Evolutionary conservation across 2,888 invertebrate genomes (phyloP).

Genomic region (Ornithoptera priamus): DNA sequence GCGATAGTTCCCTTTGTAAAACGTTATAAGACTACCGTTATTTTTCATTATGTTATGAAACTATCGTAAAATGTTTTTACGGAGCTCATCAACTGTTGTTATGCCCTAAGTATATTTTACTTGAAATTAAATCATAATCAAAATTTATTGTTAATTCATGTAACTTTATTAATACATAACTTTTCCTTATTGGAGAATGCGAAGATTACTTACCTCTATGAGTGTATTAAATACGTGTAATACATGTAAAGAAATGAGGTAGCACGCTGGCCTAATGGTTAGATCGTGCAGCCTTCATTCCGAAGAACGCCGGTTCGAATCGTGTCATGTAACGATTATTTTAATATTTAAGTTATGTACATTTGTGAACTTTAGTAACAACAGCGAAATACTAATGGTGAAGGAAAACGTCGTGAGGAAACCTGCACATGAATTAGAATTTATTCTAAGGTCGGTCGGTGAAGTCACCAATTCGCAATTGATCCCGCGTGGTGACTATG

Average conservation of each 20-base stretch:
- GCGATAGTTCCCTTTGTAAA: neutral
- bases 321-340: no score
- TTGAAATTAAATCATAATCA: neutral
- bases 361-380: no score
- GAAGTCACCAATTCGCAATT: no score
- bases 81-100: neutral
- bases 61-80: slow-evolving; percentile 11
- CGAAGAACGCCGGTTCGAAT: no score
- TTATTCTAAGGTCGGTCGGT: no score
- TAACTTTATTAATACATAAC: neutral
- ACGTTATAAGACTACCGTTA: slow-evolving; percentile 1
- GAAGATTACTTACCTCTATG: neutral
- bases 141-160: neutral
- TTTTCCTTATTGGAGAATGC: neutral
- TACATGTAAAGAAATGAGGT: neutral
- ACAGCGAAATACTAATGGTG: no score
- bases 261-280: no score
- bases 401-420: no score
- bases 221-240: neutral
- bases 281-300: no score
- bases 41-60: slow-evolving; percentile 6
- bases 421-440: no score
- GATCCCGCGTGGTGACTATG: no score
- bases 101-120: neutral
- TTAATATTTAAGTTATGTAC: no score